Conservation (phyloP, 37 sponge, comb jelly and placozoan species). For the Cladorhizidae sp. region DNA sequence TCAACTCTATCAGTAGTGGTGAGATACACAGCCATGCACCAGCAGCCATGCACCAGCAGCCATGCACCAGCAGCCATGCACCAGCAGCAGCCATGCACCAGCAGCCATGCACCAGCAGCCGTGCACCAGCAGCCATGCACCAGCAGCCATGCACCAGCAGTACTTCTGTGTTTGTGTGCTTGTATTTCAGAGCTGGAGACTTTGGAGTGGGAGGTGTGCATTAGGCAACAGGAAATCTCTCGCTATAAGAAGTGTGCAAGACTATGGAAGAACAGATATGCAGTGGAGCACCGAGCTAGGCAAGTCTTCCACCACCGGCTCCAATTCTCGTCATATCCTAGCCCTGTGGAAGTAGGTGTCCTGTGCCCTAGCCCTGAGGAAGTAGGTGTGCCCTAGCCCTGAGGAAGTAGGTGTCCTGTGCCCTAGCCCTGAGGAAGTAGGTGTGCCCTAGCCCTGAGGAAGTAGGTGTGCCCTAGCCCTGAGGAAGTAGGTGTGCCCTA, state of each 20-base stretch:
- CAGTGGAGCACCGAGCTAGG: background rate
- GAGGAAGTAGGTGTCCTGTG: too few species aligned
- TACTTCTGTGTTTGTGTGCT: slow-evolving; percentile 64
- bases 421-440: too few species aligned
- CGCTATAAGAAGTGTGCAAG: background rate
- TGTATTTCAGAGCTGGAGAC: slow-evolving; percentile 52
- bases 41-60: background rate
- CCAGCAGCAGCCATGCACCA: background rate
- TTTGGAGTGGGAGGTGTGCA: slow-evolving; percentile 36
- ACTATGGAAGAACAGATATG: background rate
- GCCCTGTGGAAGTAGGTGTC: too few species aligned
- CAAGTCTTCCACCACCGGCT: too few species aligned
- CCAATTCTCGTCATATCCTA: too few species aligned
- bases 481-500: too few species aligned
- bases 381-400: too few species aligned
- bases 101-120: slow-evolving; percentile 30
- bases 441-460: too few species aligned
- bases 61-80: background rate
- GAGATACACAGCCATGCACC: background rate
- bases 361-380: too few species aligned
- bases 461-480: too few species aligned
- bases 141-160: slow-evolving; percentile 24
- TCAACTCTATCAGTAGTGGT: slow-evolving; percentile 49
- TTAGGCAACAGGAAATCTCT: background rate
- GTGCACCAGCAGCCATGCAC: slow-evolving; percentile 14